Evolutionary conservation across 2,888 invertebrate species (phyloP).

Genomic region (Papilio demoleus): DNA sequence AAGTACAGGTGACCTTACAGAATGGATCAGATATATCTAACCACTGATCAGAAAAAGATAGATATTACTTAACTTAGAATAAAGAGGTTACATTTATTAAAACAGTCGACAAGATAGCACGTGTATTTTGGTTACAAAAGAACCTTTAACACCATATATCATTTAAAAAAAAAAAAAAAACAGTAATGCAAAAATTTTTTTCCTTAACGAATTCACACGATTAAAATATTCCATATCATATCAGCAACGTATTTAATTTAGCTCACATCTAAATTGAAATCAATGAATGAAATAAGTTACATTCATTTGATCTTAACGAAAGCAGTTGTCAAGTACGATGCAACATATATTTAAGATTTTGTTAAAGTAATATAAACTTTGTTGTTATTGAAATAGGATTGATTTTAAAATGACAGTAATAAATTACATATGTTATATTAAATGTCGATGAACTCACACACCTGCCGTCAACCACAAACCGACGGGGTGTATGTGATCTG

Average conservation of each 20-base stretch:
- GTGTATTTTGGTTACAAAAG: too few species aligned
- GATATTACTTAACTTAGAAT: too few species aligned
- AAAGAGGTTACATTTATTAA: too few species aligned
- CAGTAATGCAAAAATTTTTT: too few species aligned
- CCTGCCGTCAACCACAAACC: slow-evolving; percentile 54
- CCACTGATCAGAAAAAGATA: too few species aligned
- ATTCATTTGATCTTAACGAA: slow-evolving; percentile 36
- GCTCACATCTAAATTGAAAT: slow-evolving; percentile 25
- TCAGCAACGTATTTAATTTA: slow-evolving; percentile 2
- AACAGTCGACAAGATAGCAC: too few species aligned
- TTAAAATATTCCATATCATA: slow-evolving; percentile 6
- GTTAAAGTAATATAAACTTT: slow-evolving; percentile 1
- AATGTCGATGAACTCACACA: slow-evolving; percentile 56
- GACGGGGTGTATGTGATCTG: slow-evolving; percentile 45
- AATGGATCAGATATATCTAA: too few species aligned
- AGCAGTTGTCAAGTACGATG: slow-evolving; percentile 34
- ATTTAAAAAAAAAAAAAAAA: too few species aligned
- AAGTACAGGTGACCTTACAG: too few species aligned
- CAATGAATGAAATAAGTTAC: slow-evolving; percentile 38
- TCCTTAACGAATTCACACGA: neutral
- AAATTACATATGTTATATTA: slow-evolving; percentile 48
- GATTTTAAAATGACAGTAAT: slow-evolving; percentile 30
- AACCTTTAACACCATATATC: too few species aligned
- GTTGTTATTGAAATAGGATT: slow-evolving; percentile 23
- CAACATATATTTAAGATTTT: neutral